phyloP scores from a whole-genome alignment of 2,797 vertebrate species.

The Tamandua tetradactyla region DNA sequence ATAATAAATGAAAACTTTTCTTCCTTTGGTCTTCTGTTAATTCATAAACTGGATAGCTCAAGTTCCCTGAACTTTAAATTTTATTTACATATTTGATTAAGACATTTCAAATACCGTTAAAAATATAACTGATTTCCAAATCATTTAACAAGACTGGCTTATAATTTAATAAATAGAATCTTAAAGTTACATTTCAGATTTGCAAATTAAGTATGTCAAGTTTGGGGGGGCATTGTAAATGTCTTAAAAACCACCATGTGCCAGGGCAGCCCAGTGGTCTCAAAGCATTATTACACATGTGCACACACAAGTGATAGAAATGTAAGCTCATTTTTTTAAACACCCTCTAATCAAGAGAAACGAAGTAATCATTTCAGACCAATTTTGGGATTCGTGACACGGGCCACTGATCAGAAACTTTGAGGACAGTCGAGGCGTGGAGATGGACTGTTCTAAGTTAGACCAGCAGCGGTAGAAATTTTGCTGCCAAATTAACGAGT shows the following conservation, averaged over 20 bases:
- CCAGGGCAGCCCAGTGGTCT: fast-evolving
- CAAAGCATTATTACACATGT: fast-evolving
- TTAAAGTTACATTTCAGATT: no score
- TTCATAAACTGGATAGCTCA: neutral
- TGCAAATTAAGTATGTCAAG: neutral
- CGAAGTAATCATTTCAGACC: no score
- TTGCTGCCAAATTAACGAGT: neutral
- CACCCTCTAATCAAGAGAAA: neutral
- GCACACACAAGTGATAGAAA: fast-evolving
- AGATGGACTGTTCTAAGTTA: fast-evolving
- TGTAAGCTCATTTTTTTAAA: neutral
- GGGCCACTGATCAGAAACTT: neutral
- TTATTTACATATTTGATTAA: neutral
- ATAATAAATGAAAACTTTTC: neutral
- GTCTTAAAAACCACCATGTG: fast-evolving
- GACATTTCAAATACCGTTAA: neutral
- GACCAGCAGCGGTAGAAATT: neutral
- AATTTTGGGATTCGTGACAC: fast-evolving
- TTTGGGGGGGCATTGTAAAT: neutral
- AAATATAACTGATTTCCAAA: neutral
- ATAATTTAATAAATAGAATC: neutral
- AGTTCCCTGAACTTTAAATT: neutral
- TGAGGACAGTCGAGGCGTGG: fast-evolving
- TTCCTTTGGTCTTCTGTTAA: neutral
- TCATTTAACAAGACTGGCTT: neutral